Base-by-base conservation (phyloP, 2,797 vertebrate species). In the Lacerta bilineata region DNA sequence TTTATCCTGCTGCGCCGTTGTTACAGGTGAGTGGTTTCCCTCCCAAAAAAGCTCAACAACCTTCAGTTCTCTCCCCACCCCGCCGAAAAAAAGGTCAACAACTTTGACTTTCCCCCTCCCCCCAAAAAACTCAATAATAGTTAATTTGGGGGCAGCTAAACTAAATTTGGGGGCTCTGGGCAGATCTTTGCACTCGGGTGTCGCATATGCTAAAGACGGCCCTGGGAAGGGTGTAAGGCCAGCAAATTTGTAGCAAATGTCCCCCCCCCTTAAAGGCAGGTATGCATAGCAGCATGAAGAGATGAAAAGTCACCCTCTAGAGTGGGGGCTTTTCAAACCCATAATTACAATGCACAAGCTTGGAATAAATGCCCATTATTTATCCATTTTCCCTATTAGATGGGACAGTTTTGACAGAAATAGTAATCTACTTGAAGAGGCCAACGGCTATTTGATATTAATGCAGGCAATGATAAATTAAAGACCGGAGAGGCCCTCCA, bases 361-460 rank as follows among this genome's bases (percentile, higher is more conserved):
- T 93, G 91, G 76, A 92, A 81, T 92, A 89, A 84, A 77, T 88
- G 88, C 88, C 90, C 91, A 92, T 96, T 91, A 94, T 95, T 95
- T 96, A 94, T 95, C 94, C 92, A 85, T 95, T 96, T 96, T 95
- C 94, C 96, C 92, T 96, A 94, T 95, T 93, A 93, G 89, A 90
- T 15, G 55, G 89, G 85, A 91, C 92, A 94, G 93, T 95, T 95
- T 94, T 95, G 93, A 94, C 94, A 96, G 94, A 96, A 96, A 88
- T 85, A 89, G 92, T 81, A 91, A 96, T 96, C 83, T 43, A 33
- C 90, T 94, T 95, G 95, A 96, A 91, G 95, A 96, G 95, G 85
- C 91, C 86, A 77, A 87, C 90, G 85, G 90, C 89, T 33, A 7
- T 95, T 96, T 96, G 95, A 96, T 97, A 95, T 95, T 95, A 96